Evolutionary conservation across 2,113 vertebrate species (phyloP), one percentile per base, ranked within the genome.

Genomic region (Raja brachyura): DNA sequence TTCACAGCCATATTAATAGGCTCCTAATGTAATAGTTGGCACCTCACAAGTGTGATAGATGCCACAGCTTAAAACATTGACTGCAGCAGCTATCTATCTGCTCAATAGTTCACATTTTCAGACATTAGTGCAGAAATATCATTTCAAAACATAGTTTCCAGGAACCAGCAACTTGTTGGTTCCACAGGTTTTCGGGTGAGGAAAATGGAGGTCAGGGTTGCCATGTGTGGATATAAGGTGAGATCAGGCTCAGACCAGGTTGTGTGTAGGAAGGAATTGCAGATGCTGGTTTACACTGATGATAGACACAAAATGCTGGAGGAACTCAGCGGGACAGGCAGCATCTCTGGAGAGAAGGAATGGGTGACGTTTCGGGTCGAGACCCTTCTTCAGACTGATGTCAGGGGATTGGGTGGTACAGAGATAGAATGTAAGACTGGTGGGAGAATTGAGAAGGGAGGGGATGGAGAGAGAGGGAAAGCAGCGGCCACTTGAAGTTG

Each of bases 131-230:
- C 18, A 73, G 18, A 74, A 74, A 73, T 39, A 92, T 39, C 14
- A 74, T 73, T 92, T 92, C 59, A 92, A 73, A 92, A 73, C 54
- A 74, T 73, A 92, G 4, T 68, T 39, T 33, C 66, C n/a, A 74
- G 66, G 90, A 92, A 54, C 14, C 22, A 92, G 20, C 31, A 92
- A 74, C 33, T 48, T 73, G 33, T 22, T 16, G 66, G 31, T 70
- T 70, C 16, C 3, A 39, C 11, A n/a, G 81, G 20, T 83, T 85
- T 85, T 85, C 11, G 56, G 56, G 81, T 28, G 81, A 56, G 10
- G 8, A 63, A 2, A 88, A 88, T 16, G 20, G n/a, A 25, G 31
- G 13, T 33, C 59, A 86, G 4, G 11, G 22, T 86, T 61, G 25
- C 13, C 56, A 63, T 7, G 28, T n/a, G 11, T 31, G 59, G 16